Evolutionary conservation across 2,113 vertebrate species (phyloP).

Genomic region (Platysteira castanea): DNA sequence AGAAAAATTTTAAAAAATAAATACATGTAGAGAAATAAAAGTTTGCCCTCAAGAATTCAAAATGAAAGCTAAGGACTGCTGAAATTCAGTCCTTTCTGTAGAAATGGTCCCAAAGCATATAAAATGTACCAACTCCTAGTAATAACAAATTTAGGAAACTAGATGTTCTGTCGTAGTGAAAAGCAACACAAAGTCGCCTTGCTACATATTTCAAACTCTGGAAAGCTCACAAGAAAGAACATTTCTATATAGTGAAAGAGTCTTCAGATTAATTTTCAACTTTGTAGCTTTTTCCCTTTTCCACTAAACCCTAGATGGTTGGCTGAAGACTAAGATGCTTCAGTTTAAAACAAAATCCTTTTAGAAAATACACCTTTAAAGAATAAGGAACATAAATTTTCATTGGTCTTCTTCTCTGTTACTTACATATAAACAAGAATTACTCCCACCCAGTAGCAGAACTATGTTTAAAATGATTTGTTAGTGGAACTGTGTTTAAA

Average conservation of each 20-base stretch:
- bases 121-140: neutral
- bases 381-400: neutral
- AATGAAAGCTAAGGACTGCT: neutral
- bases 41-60: neutral
- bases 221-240: neutral
- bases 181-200: neutral
- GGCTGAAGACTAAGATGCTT: neutral
- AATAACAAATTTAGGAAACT: neutral
- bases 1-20: fast-evolving
- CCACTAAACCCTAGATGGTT: neutral
- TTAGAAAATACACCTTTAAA: neutral
- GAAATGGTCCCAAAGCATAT: neutral
- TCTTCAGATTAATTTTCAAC: neutral
- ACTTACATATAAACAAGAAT: neutral
- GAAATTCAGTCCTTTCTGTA: neutral
- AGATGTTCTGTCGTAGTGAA: neutral
- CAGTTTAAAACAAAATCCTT: neutral
- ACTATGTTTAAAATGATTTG: neutral
- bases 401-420: neutral
- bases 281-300: neutral
- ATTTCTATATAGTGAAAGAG: neutral
- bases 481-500: neutral
- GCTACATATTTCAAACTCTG: neutral
- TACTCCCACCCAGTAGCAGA: neutral
- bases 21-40: neutral